Evolutionary conservation across 2,888 invertebrate genomes (phyloP).

Genomic region (Cosmia pyralina): DNA sequence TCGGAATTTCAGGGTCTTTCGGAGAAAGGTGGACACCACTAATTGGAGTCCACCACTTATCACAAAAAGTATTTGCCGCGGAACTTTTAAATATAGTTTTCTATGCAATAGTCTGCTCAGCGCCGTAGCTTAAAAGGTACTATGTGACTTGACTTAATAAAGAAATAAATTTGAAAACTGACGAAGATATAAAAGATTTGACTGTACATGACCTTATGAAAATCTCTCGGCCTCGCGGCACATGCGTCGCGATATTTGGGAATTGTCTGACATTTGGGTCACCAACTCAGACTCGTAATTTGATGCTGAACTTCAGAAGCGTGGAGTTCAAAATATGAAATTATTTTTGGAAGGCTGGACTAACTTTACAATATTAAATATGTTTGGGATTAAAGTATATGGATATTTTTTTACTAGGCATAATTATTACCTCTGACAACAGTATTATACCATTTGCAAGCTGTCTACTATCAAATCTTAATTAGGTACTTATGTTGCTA

Average conservation of each 20-base stretch:
- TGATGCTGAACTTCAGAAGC: conserved; percentile 5
- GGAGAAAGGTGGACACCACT: too few species aligned
- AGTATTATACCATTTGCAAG: conserved; percentile 58
- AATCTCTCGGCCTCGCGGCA: conserved; percentile 10
- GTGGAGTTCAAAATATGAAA: conserved; percentile 14
- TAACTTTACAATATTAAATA: conserved; percentile 39
- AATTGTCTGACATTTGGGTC: conserved; percentile 3
- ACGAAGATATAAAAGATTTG: conserved; percentile 4
- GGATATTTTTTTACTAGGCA: conserved; percentile 32
- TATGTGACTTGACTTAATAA: background rate
- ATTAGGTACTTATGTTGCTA: conserved; percentile 43
- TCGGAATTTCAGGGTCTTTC: too few species aligned
- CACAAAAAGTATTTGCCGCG: too few species aligned
- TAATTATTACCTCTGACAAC: conserved; percentile 49
- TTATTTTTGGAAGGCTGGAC: conserved; percentile 27
- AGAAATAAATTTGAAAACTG: background rate
- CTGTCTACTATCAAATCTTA: conserved; percentile 57
- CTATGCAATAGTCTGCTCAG: background rate
- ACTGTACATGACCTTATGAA: conserved; percentile 14
- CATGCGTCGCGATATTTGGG: conserved; percentile 5
- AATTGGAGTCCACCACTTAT: too few species aligned
- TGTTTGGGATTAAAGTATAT: conserved; percentile 26
- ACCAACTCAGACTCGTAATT: conserved; percentile 11
- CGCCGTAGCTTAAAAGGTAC: background rate
- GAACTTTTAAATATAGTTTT: background rate